phyloP scores from a whole-genome alignment of 2,113 vertebrate species.

The Melanotaenia duboulayi region DNA sequence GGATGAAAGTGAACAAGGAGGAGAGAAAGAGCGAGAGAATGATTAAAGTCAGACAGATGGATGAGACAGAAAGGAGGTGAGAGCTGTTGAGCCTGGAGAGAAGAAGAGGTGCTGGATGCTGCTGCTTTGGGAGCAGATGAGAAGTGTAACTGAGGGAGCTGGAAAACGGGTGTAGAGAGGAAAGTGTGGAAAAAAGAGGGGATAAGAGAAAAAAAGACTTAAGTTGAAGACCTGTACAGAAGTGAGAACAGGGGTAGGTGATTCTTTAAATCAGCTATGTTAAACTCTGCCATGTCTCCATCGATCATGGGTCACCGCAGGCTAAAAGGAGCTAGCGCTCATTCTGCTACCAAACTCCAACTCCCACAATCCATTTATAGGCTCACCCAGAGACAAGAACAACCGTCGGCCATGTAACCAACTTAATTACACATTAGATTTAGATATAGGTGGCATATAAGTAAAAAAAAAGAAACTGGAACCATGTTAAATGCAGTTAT shows the following conservation, averaged over 20 bases:
- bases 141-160: conserved; percentile 35
- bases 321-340: conserved; percentile 54
- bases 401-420: not conserved
- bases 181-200: not conserved
- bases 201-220: not conserved
- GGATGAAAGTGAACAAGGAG: conserved; percentile 28
- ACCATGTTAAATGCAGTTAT: conserved; percentile 11
- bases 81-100: conserved; percentile 13
- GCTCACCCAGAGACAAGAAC: conserved; percentile 24
- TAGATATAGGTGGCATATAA: conserved; percentile 12
- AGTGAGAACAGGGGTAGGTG: conserved; percentile 28
- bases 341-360: conserved; percentile 39
- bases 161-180: not conserved
- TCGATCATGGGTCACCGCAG: conserved; percentile 57
- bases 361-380: conserved; percentile 64
- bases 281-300: conserved; percentile 57
- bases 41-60: conserved; percentile 65
- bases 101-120: conserved; percentile 14
- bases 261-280: conserved; percentile 28
- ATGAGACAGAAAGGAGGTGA: conserved; percentile 42
- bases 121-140: conserved; percentile 26
- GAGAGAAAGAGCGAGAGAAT: conserved; percentile 24
- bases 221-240: not conserved
- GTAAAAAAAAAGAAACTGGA: conserved; percentile 3
- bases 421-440: conserved; percentile 21